Base-by-base conservation (phyloP, 2,888 invertebrate genomes). In the Microctonus hyperodae region DNA sequence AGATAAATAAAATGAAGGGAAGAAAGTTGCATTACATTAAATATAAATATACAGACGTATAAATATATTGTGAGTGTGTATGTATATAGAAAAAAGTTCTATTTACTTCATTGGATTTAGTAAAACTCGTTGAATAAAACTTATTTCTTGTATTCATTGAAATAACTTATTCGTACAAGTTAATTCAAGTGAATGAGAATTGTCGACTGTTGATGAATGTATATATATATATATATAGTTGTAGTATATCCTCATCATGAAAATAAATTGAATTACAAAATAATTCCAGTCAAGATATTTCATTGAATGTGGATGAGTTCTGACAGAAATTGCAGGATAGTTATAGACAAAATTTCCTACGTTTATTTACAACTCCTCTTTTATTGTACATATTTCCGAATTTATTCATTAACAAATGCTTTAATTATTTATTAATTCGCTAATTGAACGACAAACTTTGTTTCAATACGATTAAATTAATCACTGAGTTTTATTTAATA, bases 51-150 rank as follows among this genome's bases (percentile, higher is more conserved):
- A 37, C 35, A 35, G 2, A 35, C 35, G 5, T 3, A 40, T 40
- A 40, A n/a, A 16, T 40, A 40, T 1, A 28, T 16, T n/a, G n/a
- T n/a, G n/a, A n/a, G n/a, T n/a, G n/a, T n/a, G n/a, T n/a, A n/a
- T n/a, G n/a, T n/a, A n/a, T n/a, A n/a, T n/a, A n/a, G n/a, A n/a
- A n/a, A n/a, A n/a, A n/a, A 2, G 7, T 7, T 16, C 6, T 10
- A 40, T 58, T n/a, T 13, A 40, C n/a, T 37, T n/a, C 13, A 13
- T 58, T 58, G 40, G 13, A 59, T 48, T 44, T 23, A 11, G 44
- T 40, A 28, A 28, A 28, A 13, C 23, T 20, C n/a, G 37, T 59
- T 59, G 25, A 59, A 59, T 59, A 44, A 59, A 48, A 59, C 44
- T 59, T 40, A 44, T 44, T 44, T 3, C n/a, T 37, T 44, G 44